Base-by-base conservation (phyloP, 1,140 invertebrate species). In the Centruroides sculpturatus region DNA sequence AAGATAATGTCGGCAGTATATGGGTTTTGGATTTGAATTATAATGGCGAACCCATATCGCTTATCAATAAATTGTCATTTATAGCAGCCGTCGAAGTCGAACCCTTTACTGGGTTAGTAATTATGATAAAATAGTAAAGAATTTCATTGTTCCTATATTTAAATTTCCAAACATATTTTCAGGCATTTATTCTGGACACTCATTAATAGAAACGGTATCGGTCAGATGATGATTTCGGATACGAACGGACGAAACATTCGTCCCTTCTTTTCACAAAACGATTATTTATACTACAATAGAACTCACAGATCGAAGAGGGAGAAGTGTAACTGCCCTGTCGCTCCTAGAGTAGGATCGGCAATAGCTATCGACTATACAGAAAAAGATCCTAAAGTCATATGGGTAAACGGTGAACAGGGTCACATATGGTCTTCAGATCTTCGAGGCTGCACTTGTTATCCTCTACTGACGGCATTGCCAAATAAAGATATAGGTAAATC, bases 171-270 rank as follows among this genome's bases (percentile, higher is more conserved):
- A 23, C 23, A 60, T 51, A 55, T 50, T 77, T 79, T 49, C 68
- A 87, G 84, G 66, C 79, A 79, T 49, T 68, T 90, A 47, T 84
- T 83, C 66, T 90, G 86, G 86, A 81, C 86, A 62, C 81, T 84
- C 73, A 70, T 77, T 53, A 71, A 71, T 4, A 69, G 74, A 52
- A 76, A 75, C 49, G 73, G 79, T 55, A 74, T 73, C 55, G 79
- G 79, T 13, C 74, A 75, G 49, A 72, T 86, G 50, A 84, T 85
- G 81, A 80, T 80, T 59, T 79, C 79, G 4, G 75, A 80, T 62
- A 68, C 79, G 1, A 75, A 79, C 62, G 82, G 83, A 3, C 73
- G 71, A 4, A 71, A 79, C 54, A 71, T 82, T 6, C 69, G 74
- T 67, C 75, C 72, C 3, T 85, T 86, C 69, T 85, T 86, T 56